These are phyloP conservation scores for Cryptoprocta ferox DNA, from an alignment of 2,797 vertebrate species.

Conservation along the genomic window DNA sequence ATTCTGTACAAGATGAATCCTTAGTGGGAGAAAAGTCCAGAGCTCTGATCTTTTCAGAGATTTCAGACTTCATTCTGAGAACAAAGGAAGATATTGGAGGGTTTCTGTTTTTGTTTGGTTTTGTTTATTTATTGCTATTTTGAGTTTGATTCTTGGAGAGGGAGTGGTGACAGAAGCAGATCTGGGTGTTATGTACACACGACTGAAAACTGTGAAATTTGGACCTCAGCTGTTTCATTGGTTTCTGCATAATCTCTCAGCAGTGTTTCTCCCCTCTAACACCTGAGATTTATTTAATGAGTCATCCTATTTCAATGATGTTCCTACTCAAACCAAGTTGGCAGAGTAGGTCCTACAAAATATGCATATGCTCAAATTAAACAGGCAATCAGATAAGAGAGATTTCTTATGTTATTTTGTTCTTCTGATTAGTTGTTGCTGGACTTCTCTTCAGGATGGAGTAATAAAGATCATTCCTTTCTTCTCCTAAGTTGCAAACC, in stretches of 20 bases:
- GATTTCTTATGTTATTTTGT: neutral
- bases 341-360: neutral
- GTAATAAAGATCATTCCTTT: neutral
- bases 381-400: neutral
- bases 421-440: neutral
- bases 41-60: neutral
- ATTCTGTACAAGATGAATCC: neutral
- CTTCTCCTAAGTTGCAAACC: neutral
- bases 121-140: neutral
- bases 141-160: neutral
- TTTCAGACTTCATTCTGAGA: neutral
- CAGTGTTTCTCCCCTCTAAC: neutral
- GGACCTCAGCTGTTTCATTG: conserved; percentile 59
- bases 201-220: conserved; percentile 13
- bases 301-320: neutral
- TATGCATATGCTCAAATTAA: neutral
- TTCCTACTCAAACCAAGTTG: neutral
- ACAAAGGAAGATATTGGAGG: neutral
- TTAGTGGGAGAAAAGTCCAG: neutral
- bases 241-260: conserved; percentile 50
- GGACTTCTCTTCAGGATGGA: neutral
- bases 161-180: neutral
- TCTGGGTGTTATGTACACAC: neutral
- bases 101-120: neutral
- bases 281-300: conserved; percentile 62